Evolutionary conservation across 2,888 invertebrate genomes (phyloP).

Genomic region (Dasysyrphus tricinctus): DNA sequence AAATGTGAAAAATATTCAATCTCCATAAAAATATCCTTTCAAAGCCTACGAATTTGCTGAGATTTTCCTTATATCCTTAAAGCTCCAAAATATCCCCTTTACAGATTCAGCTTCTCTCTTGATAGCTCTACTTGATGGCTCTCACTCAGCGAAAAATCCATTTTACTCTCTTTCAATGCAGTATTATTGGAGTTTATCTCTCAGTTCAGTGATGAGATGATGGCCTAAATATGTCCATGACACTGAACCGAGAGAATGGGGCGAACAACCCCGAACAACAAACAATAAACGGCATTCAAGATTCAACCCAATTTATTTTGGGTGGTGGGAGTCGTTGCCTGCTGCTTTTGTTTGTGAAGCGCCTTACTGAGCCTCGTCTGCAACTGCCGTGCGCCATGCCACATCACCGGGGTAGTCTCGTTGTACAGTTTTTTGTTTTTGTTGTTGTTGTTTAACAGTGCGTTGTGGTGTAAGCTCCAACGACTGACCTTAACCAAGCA

Average conservation of each 20-base stretch:
- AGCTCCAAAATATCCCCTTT: slow-evolving; percentile 34
- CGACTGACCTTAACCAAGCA: slow-evolving; percentile 68
- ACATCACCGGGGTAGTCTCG: background rate
- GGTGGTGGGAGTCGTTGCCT: slow-evolving; percentile 24
- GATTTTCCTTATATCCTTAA: background rate
- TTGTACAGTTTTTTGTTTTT: background rate
- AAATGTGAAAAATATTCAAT: background rate
- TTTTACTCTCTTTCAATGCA: slow-evolving; percentile 58
- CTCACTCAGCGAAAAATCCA: background rate
- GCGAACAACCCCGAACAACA: slow-evolving; percentile 45
- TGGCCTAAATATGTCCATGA: slow-evolving; percentile 61
- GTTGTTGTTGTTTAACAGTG: background rate
- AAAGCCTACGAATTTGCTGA: too few relatives aligned
- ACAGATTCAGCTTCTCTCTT: slow-evolving; percentile 56
- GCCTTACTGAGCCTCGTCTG: background rate
- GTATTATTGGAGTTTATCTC: slow-evolving; percentile 59
- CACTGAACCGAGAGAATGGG: slow-evolving; percentile 52
- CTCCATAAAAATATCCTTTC: background rate
- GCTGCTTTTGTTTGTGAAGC: background rate
- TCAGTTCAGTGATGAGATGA: slow-evolving; percentile 14
- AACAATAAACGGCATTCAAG: slow-evolving; percentile 53
- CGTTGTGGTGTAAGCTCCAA: slow-evolving; percentile 15
- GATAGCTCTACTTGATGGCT: background rate
- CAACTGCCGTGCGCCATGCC: background rate
- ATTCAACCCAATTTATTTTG: slow-evolving; percentile 49